phyloP scores from a whole-genome alignment of 2,888 invertebrate species.

The Balanococcus diminutus region DNA sequence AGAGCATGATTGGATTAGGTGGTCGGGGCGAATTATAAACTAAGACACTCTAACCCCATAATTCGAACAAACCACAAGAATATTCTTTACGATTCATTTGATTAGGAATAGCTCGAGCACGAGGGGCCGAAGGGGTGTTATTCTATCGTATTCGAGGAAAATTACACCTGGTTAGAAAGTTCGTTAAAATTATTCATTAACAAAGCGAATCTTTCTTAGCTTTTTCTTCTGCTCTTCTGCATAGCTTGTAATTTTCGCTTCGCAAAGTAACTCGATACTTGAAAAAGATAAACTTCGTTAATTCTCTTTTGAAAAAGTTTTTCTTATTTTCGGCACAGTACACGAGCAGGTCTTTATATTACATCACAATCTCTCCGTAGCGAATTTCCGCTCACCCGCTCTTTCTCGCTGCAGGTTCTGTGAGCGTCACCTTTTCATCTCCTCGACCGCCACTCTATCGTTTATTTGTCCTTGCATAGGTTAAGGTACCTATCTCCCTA shows the following conservation, averaged over 20 bases:
- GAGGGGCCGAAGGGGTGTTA: not conserved
- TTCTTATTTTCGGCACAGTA: constrained; percentile 24
- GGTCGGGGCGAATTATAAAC: not conserved
- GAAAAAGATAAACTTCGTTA: constrained; percentile 43
- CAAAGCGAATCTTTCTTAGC: constrained; percentile 29
- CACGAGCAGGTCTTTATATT: not conserved
- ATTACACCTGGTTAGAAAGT: constrained; percentile 23
- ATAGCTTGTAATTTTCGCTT: constrained; percentile 13
- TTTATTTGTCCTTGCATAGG: not conserved
- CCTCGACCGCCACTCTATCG: not conserved
- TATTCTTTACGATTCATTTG: not conserved
- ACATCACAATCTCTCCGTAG: not conserved
- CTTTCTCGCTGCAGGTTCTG: not conserved
- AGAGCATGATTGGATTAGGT: not conserved
- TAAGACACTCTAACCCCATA: not conserved
- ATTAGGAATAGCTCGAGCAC: not conserved
- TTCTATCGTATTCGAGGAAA: not conserved
- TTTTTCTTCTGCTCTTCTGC: not conserved
- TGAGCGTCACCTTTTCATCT: not conserved
- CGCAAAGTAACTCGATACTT: constrained; percentile 35
- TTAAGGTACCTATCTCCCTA: no score
- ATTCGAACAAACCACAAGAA: not conserved
- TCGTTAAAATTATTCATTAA: constrained; percentile 22
- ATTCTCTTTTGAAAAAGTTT: constrained; percentile 23
- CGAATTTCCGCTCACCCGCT: not conserved